Evolutionary conservation across 2,888 invertebrate species (phyloP), one percentile per base, ranked within the genome.

Genomic region (Caenorhabditis zanzibari): DNA sequence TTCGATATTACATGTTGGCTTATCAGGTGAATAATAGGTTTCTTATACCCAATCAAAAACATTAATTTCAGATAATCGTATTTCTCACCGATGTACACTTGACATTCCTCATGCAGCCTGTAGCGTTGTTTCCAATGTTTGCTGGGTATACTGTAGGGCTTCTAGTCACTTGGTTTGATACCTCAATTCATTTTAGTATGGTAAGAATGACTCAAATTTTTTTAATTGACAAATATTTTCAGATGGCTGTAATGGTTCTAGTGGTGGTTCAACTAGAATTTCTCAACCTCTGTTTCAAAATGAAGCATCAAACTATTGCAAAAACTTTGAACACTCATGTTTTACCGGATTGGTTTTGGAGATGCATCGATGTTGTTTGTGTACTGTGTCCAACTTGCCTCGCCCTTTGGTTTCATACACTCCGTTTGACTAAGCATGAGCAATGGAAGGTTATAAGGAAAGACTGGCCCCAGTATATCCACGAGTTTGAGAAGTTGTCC

Each of bases 1-100:
- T 69, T 26, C 9, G 41, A n/a, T 69, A 69, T 56, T 69, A n/a
- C 19, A 24, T 69, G 38, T 26, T 69, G 10, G 16, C 12, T 56
- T 69, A 47, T 41, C 69, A 69, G 56, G 69, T 69, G n/a, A 24
- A 10, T 52, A 24, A n/a, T 24, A 22, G 10, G n/a, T 52, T 24
- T 52, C n/a, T n/a, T n/a, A n/a, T n/a, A n/a, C n/a, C n/a, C n/a
- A n/a, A n/a, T 32, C 32, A 7, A 32, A 32, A 7, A 6, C 7
- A 6, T 32, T 7, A 7, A 5, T 52, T 52, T 24, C 52, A 52
- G 24, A 7, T 24, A 22, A 10, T 24, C 5, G 24, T 24, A 2
- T 24, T 52, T 24, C 24, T 52, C 2, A 24, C 52, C 1, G 52
- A 52, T 24, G 52, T 52, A 2, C 24, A 52, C 24, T 24, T 52